Conservation (phyloP, 1,140 invertebrate species). For the Drosophila biarmipes region DNA sequence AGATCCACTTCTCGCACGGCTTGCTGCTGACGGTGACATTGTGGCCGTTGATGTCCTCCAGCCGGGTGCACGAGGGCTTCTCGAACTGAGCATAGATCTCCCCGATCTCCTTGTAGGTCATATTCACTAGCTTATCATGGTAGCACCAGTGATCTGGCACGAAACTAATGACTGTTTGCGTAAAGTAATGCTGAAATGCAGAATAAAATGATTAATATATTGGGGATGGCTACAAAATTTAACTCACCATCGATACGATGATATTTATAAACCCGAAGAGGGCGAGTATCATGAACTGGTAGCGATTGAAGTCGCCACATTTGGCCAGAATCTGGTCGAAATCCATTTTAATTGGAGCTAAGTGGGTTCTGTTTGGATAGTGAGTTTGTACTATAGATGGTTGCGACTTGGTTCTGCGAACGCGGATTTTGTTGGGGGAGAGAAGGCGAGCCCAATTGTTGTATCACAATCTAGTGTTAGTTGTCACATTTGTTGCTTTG, state of each 20-base stretch:
- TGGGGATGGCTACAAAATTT: background rate
- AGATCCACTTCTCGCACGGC: constrained; percentile 85
- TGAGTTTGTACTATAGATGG: constrained; percentile 40
- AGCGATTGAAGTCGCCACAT: constrained; percentile 87
- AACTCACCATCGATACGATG: constrained; percentile 85
- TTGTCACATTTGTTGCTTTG: constrained; percentile 62
- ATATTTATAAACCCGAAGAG: constrained; percentile 87
- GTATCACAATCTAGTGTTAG: constrained; percentile 49
- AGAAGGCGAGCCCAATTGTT: constrained; percentile 16
- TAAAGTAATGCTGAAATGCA: constrained; percentile 85
- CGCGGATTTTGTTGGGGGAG: constrained; percentile 6
- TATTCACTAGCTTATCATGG: constrained; percentile 78
- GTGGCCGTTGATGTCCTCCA: constrained; percentile 54
- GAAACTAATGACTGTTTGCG: constrained; percentile 86
- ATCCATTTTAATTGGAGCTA: constrained; percentile 78
- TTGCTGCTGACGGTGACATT: constrained; percentile 70
- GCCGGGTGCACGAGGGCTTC: constrained; percentile 72
- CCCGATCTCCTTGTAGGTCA: constrained; percentile 76
- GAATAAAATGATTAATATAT: background rate
- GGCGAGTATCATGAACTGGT: constrained; percentile 87
- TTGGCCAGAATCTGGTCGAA: constrained; percentile 87
- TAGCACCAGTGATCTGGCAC: constrained; percentile 85
- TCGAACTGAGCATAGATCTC: constrained; percentile 74
- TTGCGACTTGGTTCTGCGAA: constrained; percentile 26
- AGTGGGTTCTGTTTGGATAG: constrained; percentile 2